These are phyloP conservation scores for Heliothis subflexa DNA, from an alignment of 1,140 invertebrate genomes.

Conservation along the genomic window DNA sequence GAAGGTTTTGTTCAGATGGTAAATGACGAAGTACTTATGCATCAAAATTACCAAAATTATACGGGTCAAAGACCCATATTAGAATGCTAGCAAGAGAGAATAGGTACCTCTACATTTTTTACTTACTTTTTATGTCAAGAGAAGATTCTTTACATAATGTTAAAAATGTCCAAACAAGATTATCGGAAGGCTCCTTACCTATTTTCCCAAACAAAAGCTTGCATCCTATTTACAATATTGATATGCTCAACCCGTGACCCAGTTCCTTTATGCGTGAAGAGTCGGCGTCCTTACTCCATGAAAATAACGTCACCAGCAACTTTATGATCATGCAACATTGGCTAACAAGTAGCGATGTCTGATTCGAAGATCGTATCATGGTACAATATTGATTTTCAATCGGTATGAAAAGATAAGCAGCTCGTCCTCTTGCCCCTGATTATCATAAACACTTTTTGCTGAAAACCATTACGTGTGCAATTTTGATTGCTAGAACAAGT, in stretches of 20 bases:
- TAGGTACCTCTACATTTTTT: no score
- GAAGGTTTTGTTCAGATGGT: no score
- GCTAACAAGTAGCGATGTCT: conserved; percentile 2
- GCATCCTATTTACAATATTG: conserved; percentile 1
- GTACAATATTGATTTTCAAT: conserved; percentile 10
- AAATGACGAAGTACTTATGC: no score
- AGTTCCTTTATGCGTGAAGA: conserved; percentile 26
- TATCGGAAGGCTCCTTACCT: background rate
- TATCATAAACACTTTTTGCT: background rate
- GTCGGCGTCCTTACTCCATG: background rate
- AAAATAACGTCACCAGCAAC: conserved; percentile 30
- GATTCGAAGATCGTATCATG: conserved; percentile 15
- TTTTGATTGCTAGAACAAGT: background rate
- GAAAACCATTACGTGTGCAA: background rate
- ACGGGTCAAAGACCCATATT: no score
- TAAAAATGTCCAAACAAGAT: no score
- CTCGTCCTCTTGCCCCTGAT: background rate
- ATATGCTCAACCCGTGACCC: background rate
- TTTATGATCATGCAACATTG: conserved; percentile 35
- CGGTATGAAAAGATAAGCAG: background rate
- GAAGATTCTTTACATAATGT: no score
- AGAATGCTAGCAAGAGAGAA: no score
- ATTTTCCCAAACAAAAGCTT: conserved; percentile 4
- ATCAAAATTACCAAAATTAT: no score
- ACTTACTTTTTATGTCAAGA: no score